Percentiles rank a stretch among this genome's conserved stretches.
Evolutionary conservation across 2,888 invertebrate genomes (phyloP).

Genomic region (Plagiodera versicolora): DNA sequence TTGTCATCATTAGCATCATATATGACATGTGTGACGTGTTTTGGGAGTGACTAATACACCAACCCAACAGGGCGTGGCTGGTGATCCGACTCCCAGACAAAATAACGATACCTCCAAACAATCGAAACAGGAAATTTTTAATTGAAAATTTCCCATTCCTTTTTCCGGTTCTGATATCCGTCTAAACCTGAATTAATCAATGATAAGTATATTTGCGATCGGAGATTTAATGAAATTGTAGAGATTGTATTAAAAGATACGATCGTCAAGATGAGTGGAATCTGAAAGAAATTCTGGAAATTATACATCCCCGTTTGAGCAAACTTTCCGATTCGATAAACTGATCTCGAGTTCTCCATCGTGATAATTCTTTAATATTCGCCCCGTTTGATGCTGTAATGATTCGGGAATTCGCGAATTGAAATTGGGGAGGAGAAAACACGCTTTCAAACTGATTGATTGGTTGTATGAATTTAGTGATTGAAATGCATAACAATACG

Average conservation of each 20-base stretch:
- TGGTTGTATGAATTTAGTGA: neutral
- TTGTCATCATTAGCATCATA: too few species aligned
- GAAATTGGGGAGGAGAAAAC: neutral
- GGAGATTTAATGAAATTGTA: slow-evolving; percentile 38
- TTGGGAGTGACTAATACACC: too few species aligned
- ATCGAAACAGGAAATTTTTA: too few species aligned
- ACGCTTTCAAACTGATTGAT: neutral
- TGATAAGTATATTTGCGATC: slow-evolving; percentile 36
- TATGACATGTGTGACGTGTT: too few species aligned
- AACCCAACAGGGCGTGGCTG: too few species aligned
- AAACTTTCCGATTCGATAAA: slow-evolving; percentile 31
- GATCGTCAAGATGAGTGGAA: slow-evolving; percentile 37
- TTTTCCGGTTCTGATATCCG: neutral
- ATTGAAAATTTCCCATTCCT: neutral
- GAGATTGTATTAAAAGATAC: slow-evolving; percentile 47
- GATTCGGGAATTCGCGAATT: neutral
- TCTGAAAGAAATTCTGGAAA: slow-evolving; percentile 40
- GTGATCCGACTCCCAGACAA: too few species aligned
- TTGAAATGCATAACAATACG: neutral
- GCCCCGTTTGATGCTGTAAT: slow-evolving; percentile 21
- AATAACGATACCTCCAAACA: too few species aligned
- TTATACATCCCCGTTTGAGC: slow-evolving; percentile 45
- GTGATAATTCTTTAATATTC: slow-evolving; percentile 37
- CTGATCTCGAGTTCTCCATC: slow-evolving; percentile 30
- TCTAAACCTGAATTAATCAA: slow-evolving; percentile 28